These are phyloP conservation scores for Siniperca chuatsi DNA, from an alignment of 2,113 vertebrate species.

Conservation along the genomic window DNA sequence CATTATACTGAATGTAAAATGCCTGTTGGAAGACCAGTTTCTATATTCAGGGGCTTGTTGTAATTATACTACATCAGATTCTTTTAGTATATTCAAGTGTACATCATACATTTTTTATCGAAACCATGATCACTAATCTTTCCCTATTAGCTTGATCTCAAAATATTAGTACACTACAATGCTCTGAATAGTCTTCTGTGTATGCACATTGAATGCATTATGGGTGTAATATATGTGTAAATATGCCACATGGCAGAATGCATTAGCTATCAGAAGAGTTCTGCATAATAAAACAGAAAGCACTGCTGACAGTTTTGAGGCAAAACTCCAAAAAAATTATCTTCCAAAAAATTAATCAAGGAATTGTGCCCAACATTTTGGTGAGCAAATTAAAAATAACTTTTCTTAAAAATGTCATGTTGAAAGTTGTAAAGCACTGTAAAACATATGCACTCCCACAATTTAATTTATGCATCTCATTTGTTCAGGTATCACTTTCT, in stretches of 20 bases:
- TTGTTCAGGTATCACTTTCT: neutral
- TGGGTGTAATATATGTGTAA: conserved; percentile 13
- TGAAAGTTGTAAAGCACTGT: neutral
- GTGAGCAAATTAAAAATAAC: neutral
- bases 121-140: neutral
- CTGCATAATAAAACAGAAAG: conserved; percentile 12
- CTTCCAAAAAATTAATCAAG: neutral
- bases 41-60: neutral
- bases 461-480: neutral
- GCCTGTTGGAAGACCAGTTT: neutral
- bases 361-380: neutral
- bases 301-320: conserved; percentile 5
- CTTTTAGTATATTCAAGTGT: neutral
- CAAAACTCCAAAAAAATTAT: neutral
- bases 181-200: neutral
- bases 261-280: conserved; percentile 17
- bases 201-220: conserved; percentile 3
- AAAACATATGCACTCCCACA: neutral
- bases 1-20: neutral
- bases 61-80: neutral
- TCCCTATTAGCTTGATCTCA: neutral
- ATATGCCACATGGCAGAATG: conserved; percentile 24
- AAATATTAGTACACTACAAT: neutral
- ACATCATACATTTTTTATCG: neutral
- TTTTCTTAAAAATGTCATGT: neutral